Conservation (phyloP, 92 coral and sea anemone genomes). For the Palythoa grandis region DNA sequence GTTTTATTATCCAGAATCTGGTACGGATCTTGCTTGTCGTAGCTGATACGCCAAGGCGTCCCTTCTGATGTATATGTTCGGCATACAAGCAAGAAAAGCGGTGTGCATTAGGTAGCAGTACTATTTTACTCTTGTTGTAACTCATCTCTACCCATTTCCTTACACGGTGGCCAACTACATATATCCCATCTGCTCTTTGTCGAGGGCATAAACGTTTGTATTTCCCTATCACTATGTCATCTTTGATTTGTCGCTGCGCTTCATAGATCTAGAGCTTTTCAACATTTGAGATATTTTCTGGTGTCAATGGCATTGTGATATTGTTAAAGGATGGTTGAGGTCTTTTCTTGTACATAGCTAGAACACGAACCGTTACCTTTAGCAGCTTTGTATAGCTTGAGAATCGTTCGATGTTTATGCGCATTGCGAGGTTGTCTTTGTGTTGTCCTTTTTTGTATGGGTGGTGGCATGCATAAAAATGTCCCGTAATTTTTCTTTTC, state of each 20-base stretch:
- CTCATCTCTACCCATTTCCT: conserved; percentile 45
- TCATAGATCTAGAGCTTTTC: conserved; percentile 48
- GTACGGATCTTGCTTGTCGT: conserved; percentile 42
- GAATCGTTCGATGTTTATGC: conserved; percentile 48
- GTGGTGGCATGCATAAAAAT: conserved; percentile 12
- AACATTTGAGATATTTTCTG: conserved; percentile 28
- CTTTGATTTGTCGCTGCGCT: conserved; percentile 28
- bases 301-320: conserved; percentile 31
- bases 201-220: conserved; percentile 37
- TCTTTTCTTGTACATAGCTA: conserved; percentile 45
- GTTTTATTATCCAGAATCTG: conserved; percentile 43
- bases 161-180: conserved; percentile 53
- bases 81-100: conserved; percentile 50
- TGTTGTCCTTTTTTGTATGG: background rate
- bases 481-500: background rate
- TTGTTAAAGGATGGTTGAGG: conserved; percentile 56
- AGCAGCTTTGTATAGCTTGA: conserved; percentile 50
- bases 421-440: conserved; percentile 19
- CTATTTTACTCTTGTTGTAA: conserved; percentile 46
- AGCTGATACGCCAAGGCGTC: conserved; percentile 30
- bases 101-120: conserved; percentile 42
- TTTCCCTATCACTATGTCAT: conserved; percentile 30
- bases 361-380: conserved; percentile 61
- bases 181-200: conserved; percentile 46
- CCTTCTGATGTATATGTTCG: conserved; percentile 38